Evolutionary conservation across 30 jellyfish, hydroid and myxozoan genomes (phyloP), one percentile per base, ranked within the genome.

Genomic region (Hydra vulgaris): DNA sequence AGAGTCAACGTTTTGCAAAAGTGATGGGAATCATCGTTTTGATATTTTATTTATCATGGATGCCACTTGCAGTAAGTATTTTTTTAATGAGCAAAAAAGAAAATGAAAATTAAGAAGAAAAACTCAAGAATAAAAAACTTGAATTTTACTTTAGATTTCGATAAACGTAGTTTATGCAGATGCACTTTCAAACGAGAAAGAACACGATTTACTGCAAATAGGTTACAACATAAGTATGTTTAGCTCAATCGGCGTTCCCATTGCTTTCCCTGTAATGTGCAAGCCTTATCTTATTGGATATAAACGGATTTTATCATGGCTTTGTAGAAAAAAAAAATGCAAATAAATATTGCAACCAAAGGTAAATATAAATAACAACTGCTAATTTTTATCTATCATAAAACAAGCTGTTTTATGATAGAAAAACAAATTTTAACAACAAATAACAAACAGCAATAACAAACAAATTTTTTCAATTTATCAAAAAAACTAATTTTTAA

Each of bases 1-100:
- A 89, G 55, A 82, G 88, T 21, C 90, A 77, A 54, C 94, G 76
- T 79, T 85, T 89, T 69, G 95, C 97, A 20, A 83, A 78, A 74
- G 78, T 89, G 70, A 89, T 89, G 97, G 97, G 95, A 7, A 87
- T 76, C 23, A 89, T 89, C 18, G 97, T 89, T 18, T 76, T 85
- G 68, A 61, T 89, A 3, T 89, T 85, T 72, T 89, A 85, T 73
- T 23, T 85, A 0, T 78, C 95, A 8, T 89, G 95, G 95, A 20
- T 89, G 0, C 97, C 97, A 25, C 53, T 89, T 12, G 95, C 95
- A 18, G 97, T 89, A 78, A 76, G 97, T 89, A 80, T 40, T 0
- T 18, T 25, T 26, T 20, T 8, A 69, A 69, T 69, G 76, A 1
- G n/a, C 72, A 16, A n/a, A 56, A 56, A 16, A 56, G 72, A 56